Percentiles rank a stretch among this genome's conserved stretches.
phyloP scores from a whole-genome alignment of 2,888 invertebrate species.

The Smittia sp. region DNA sequence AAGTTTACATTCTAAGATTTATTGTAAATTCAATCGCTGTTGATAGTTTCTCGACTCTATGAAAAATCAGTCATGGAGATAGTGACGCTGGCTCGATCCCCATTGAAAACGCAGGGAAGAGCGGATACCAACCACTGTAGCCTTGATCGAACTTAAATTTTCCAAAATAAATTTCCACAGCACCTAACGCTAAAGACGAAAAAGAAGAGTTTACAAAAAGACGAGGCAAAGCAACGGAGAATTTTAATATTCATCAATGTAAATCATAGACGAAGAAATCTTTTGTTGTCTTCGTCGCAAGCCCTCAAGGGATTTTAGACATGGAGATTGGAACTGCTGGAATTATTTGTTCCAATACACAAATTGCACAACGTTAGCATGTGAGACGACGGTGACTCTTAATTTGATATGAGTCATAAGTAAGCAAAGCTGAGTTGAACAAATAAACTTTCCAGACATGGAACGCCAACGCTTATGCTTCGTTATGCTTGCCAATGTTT shows the following conservation, averaged over 20 bases:
- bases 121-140: constrained; percentile 86
- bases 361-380: no score
- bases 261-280: no score
- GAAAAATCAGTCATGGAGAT: constrained; percentile 52
- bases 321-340: no score
- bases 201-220: background rate
- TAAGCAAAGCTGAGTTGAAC: no score
- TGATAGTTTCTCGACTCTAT: background rate
- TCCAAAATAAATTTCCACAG: constrained; percentile 82
- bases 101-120: constrained; percentile 82
- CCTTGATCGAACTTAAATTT: constrained; percentile 75
- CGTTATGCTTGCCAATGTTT: background rate
- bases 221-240: background rate
- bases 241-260: no score
- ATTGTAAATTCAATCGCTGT: background rate
- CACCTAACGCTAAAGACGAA: constrained; percentile 64
- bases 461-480: no score
- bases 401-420: no score
- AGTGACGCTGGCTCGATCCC: constrained; percentile 59
- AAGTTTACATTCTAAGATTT: background rate
- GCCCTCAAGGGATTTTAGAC: no score
- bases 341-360: no score
- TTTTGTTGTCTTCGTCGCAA: no score
- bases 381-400: no score
- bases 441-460: no score